Conservation (phyloP, 1,140 invertebrate genomes). For the Pachyrhynchus sulphureomaculatus region DNA sequence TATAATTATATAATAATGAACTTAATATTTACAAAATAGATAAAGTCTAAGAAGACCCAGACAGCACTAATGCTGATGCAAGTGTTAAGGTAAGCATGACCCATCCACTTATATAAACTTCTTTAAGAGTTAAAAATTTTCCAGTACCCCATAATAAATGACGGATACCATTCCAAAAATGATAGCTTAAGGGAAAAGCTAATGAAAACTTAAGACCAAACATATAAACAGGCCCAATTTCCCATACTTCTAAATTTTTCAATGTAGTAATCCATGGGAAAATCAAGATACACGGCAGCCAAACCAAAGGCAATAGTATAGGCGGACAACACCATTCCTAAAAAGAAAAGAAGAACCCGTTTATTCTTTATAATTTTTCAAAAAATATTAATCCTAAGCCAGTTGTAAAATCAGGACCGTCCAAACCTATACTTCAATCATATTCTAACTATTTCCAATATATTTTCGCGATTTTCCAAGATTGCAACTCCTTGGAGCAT, state of each 20-base stretch:
- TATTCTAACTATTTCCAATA: too few species aligned
- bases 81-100: conserved; percentile 32
- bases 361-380: too few species aligned
- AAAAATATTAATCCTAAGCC: too few species aligned
- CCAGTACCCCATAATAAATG: conserved; percentile 37
- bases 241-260: conserved; percentile 29
- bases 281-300: conserved; percentile 28
- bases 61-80: conserved; percentile 27
- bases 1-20: too few species aligned
- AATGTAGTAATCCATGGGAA: conserved; percentile 35
- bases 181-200: conserved; percentile 40
- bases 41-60: conserved; percentile 28
- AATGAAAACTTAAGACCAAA: conserved; percentile 29
- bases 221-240: conserved; percentile 27
- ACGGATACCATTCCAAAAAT: conserved; percentile 42
- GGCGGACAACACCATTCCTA: conserved; percentile 34
- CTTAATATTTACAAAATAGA: too few species aligned
- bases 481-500: too few species aligned
- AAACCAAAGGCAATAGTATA: conserved; percentile 35
- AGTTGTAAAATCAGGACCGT: too few species aligned
- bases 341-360: conserved; percentile 10
- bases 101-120: conserved; percentile 40
- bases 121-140: conserved; percentile 33
- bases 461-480: too few species aligned
- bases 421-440: too few species aligned